Percentiles rank a stretch among this genome's conserved stretches.
These are phyloP conservation scores for Centropus bengalensis DNA, from an alignment of 2,113 vertebrate genomes.

Conservation along the genomic window DNA sequence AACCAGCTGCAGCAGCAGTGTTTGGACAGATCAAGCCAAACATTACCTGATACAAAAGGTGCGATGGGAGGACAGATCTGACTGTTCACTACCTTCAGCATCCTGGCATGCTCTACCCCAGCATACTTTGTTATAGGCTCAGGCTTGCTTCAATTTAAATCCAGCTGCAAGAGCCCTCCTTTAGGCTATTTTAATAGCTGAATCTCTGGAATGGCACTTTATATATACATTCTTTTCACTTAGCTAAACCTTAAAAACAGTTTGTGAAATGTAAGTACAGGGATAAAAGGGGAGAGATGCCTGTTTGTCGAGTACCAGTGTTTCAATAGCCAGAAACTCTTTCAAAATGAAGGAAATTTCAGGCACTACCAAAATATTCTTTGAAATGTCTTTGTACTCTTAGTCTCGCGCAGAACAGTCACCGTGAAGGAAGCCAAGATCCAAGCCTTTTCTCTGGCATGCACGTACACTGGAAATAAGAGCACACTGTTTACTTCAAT, in stretches of 20 bases:
- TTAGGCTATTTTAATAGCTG: neutral
- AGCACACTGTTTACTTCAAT: neutral
- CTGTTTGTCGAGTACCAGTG: neutral
- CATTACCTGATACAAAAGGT: neutral
- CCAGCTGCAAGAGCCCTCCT: neutral
- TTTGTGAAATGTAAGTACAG: accelerated
- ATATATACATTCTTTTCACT: neutral
- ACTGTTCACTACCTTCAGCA: neutral
- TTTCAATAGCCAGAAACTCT: neutral
- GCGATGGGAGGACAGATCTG: neutral
- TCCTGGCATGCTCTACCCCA: neutral
- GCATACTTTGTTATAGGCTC: neutral
- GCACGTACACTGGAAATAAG: neutral
- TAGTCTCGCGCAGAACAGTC: neutral
- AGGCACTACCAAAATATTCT: neutral
- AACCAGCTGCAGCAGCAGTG: neutral
- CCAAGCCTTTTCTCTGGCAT: neutral
- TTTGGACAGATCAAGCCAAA: neutral
- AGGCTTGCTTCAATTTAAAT: neutral
- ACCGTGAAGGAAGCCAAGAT: neutral
- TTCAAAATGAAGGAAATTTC: neutral
- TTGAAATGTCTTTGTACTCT: neutral
- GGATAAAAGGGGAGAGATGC: neutral
- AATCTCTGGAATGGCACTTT: neutral
- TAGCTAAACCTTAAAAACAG: neutral